Base-by-base conservation (phyloP, 2,888 invertebrate species). In the Plebejus anna region DNA sequence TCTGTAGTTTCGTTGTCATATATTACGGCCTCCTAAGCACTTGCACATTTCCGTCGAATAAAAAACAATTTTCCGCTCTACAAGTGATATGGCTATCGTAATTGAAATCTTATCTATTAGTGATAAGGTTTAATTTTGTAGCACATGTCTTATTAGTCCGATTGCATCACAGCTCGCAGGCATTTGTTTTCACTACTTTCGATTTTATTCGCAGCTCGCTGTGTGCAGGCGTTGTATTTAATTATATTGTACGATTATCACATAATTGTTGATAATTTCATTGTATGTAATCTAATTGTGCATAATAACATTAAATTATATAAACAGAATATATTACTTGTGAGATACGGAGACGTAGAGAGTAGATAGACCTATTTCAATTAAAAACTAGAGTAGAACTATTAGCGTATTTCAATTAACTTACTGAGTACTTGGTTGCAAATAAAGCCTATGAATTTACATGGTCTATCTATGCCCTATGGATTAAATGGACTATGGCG, bases 171-270 rank as follows among this genome's bases (percentile, higher is more conserved):
- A 55, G 47, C 72, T 73, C 32, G 51, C 66, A 16, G 13, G 66
- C 51, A 32, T 73, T 73, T 73, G 73, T 51, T 73, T 73, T 73
- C 73, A 73, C 73, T 73, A 73, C 73, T 73, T 73, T 73, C 73
- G 55, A 55, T 73, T 73, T 73, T 73, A 73, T 73, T 73, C 55
- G 28, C 47, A 47, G 28, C 36, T 32, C n/a, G 47, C 42, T 9
- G 47, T 47, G 72, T 47, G 22, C 22, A 36, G 32, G 36, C 32
- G 36, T 5, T 66, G 66, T 66, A 66, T 66, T 66, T 66, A 66
- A 61, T 61, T 61, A 61, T 61, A 61, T 66, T 32, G 32, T 66
- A 36, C 66, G 66, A 36, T 71, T 71, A 42, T 71, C 71, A 71
- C 42, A 71, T 71, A 71, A 71, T 71, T 71, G 71, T 71, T 22